Conservation (phyloP, 2,113 vertebrate genomes). For the Heterochromis multidens region DNA sequence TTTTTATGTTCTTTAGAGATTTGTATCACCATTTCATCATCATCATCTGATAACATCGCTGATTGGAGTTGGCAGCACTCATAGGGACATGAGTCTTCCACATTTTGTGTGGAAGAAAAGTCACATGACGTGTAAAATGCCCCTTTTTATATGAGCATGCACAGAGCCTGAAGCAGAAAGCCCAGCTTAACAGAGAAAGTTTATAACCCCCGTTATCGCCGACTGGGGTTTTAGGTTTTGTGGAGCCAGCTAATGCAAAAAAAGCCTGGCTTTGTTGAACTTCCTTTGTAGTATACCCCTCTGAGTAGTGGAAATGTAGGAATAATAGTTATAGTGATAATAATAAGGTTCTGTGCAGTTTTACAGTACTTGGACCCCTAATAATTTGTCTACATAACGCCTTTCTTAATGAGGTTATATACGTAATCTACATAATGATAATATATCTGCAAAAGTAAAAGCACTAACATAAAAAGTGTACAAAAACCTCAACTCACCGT, state of each 20-base stretch:
- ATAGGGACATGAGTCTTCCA: too few species aligned
- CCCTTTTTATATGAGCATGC: not conserved
- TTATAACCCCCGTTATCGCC: too few species aligned
- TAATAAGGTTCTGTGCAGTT: not conserved
- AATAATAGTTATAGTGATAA: too few species aligned
- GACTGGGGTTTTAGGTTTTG: too few species aligned
- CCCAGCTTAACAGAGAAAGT: too few species aligned
- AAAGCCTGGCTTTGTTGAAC: too few species aligned
- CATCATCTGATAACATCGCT: not conserved
- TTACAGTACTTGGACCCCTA: not conserved
- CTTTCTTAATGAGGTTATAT: fast-evolving
- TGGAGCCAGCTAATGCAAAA: too few species aligned
- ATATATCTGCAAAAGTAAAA: not conserved
- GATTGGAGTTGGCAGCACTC: not conserved
- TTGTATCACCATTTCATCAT: not conserved
- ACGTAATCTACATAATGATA: not conserved
- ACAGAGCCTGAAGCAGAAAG: not conserved
- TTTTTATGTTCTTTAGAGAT: too few species aligned
- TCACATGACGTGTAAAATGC: not conserved
- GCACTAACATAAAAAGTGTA: not conserved
- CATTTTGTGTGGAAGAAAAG: not conserved
- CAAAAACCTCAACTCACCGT: too few species aligned
- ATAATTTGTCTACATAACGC: not conserved
- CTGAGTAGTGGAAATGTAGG: too few species aligned
- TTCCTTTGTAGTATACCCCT: too few species aligned